Evolutionary conservation across 2,888 invertebrate species (phyloP).

Genomic region (Hypsopygia costalis): DNA sequence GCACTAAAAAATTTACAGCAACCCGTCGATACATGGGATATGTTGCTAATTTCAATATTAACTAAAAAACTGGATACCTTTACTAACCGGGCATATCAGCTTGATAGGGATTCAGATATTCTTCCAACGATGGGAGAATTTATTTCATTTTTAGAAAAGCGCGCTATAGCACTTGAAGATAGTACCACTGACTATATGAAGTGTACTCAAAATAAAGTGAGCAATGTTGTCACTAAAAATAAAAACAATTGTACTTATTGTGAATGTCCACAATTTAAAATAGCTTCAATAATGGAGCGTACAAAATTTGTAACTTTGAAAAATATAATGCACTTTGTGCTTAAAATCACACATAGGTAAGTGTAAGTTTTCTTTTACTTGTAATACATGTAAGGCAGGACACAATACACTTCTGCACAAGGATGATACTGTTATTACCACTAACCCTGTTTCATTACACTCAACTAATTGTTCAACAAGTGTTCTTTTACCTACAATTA

Average conservation of each 20-base stretch:
- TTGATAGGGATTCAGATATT: slow-evolving; percentile 9
- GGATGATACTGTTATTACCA: too few relatives aligned
- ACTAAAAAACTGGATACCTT: slow-evolving; percentile 9
- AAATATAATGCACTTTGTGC: slow-evolving; percentile 13
- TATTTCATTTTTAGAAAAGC: neutral
- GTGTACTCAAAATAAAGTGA: too few relatives aligned
- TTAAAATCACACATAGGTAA: slow-evolving; percentile 12
- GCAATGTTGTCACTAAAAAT: too few relatives aligned
- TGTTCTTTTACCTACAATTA: too few relatives aligned
- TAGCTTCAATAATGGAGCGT: slow-evolving; percentile 8
- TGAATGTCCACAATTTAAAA: slow-evolving; percentile 11
- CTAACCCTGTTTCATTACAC: too few relatives aligned
- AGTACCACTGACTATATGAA: too few relatives aligned
- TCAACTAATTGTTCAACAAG: too few relatives aligned
- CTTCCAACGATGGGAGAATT: slow-evolving; percentile 9
- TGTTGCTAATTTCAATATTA: slow-evolving; percentile 10
- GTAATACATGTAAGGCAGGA: too few relatives aligned
- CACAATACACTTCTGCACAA: too few relatives aligned
- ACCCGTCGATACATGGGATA: slow-evolving; percentile 8
- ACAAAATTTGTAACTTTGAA: slow-evolving; percentile 6
- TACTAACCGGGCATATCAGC: slow-evolving; percentile 11
- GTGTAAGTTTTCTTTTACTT: slow-evolving; percentile 11
- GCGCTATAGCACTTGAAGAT: neutral
- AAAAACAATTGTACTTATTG: too few relatives aligned
- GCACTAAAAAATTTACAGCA: slow-evolving; percentile 10